Base-by-base conservation (phyloP, 2,113 vertebrate genomes). In the Scortum barcoo region DNA sequence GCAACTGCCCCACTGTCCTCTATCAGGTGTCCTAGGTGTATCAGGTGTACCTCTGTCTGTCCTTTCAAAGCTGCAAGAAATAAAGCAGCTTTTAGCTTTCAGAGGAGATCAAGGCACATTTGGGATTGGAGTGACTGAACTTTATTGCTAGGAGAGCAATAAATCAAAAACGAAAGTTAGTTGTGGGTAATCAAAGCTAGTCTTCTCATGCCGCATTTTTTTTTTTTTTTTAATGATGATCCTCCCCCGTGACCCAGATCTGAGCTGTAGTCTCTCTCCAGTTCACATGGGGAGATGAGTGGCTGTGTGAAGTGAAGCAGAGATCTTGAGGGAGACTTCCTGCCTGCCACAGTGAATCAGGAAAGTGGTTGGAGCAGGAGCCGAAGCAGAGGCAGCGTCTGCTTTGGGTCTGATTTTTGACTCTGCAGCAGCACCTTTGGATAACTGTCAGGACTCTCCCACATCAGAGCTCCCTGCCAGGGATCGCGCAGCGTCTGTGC, bases 251-350 rank as follows among this genome's bases (percentile, higher is more conserved):
- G 86, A 83, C 84, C 72, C 88, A 81, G 86, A 89, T 91, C 71
- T 46, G 80, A 79, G 79, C 36, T n/a, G 71, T 48, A 63, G 53
- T 62, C 60, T 86, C 54, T 77, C 81, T 72, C 3, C 57, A 11
- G 50, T 86, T 72, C 85, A 68, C 73, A 72, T 30, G 36, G 72
- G 72, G 80, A 89, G 77, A 88, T 72, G 76, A 88, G 72, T 73
- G 89, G 76, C 84, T 71, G 62, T 81, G 81, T 81, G 74, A 86
- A 72, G 86, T 84, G 84, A 74, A 72, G 74, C 76, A 68, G 76
- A 89, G 70, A 89, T 91, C 75, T 87, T 24, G 56, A 71, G 76
- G 81, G 85, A 85, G 78, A 78, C 72, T 90, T 93, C 84, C 91
- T 87, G 86, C 71, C 87, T 83, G 86, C 72, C 36, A 48, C 60